Base-by-base conservation (phyloP, 1,140 invertebrate species). In the Brachionus rotundiformis region DNA sequence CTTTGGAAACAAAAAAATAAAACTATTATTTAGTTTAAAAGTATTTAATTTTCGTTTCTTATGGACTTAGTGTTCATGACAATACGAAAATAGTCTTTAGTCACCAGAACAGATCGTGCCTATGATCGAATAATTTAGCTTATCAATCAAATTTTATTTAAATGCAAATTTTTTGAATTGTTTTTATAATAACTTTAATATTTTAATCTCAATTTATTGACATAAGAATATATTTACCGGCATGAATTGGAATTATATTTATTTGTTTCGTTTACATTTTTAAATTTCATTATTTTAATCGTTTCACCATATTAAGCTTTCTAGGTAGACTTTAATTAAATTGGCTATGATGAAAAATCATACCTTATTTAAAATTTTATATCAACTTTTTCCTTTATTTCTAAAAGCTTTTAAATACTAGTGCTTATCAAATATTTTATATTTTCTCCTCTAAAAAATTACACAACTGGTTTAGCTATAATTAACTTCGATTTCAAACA, bases 131-230 rank as follows among this genome's bases (percentile, higher is more conserved):
- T 63, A 16, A 29, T 1, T 10, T 13, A 33, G 33, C 63, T 68
- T 68, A 68, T 68, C 63, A 41, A 39, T 68, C 29, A 68, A 19
- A 31, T 33, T 68, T 68, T 33, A 36, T 68, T 68, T 19, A 68
- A 68, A 68, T 68, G 63, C 63, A 68, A 68, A 68, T 33, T 68
- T 29, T 63, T 3, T 3, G 19, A 54, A n/a, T n/a, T n/a, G n/a
- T n/a, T 29, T 29, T 29, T 11, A 63, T 63, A 33, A 63, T 29
- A 27, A 11, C 0, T 63, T 23, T 29, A 3, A 13, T 29, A 63
- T 63, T 33, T 33, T 63, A 31, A 63, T 63, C 61, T 63, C 10
- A 63, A 27, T 33, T 33, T 63, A 63, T 63, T 63, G 61, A 63
- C 61, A 63, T 63, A 63, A 3, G 29, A 63, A 63, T 63, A 63